phyloP scores from a whole-genome alignment of 2,113 vertebrate species.

The Lipotes vexillifer region DNA sequence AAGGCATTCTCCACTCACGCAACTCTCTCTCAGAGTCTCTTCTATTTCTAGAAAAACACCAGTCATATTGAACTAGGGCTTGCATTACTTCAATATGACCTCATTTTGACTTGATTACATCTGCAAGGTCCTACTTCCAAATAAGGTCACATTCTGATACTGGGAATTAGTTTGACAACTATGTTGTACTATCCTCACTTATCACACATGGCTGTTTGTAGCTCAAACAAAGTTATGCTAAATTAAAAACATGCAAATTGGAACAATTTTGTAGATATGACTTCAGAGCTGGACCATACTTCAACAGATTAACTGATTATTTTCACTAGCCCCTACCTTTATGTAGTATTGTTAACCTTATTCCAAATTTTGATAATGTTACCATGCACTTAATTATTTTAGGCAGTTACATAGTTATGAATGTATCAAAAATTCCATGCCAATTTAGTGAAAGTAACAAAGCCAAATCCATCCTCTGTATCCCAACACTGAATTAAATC shows the following conservation, averaged over 20 bases:
- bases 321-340: background rate
- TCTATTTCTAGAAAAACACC: background rate
- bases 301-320: background rate
- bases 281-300: background rate
- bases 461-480: background rate
- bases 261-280: background rate
- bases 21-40: background rate
- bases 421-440: background rate
- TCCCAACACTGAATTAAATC: background rate
- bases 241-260: background rate
- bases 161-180: background rate
- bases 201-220: background rate
- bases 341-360: background rate
- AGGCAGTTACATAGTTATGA: background rate
- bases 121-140: background rate
- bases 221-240: background rate
- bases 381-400: background rate
- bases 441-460: background rate
- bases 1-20: accelerated
- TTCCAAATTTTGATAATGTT: background rate
- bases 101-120: background rate
- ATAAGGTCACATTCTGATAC: background rate
- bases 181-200: background rate
- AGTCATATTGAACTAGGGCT: background rate
- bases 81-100: background rate